Evolutionary conservation across 2,113 vertebrate genomes (phyloP).

Genomic region (Motacilla tschutschensis): DNA sequence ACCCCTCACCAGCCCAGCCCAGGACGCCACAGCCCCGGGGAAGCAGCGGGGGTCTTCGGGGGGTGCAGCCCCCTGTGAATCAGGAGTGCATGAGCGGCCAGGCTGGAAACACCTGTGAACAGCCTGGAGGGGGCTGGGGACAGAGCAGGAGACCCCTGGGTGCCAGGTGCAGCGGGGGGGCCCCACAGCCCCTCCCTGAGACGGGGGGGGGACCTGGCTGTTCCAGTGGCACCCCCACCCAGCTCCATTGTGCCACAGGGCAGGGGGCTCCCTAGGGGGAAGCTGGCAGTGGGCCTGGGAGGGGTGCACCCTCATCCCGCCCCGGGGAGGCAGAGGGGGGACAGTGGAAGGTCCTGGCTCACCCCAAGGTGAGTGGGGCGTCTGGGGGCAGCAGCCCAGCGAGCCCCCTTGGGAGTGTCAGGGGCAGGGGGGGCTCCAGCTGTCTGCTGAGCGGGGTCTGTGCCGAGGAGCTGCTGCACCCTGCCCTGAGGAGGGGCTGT

Average conservation of each 20-base stretch:
- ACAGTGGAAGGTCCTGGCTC: background rate
- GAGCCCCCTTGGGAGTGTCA: background rate
- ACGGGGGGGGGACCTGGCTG: background rate
- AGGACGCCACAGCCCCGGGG: background rate
- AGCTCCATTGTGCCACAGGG: background rate
- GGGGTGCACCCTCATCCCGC: background rate
- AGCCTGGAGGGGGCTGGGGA: background rate
- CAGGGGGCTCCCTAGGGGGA: background rate
- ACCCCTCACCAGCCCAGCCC: background rate
- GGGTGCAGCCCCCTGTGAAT: background rate
- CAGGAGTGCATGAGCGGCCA: background rate
- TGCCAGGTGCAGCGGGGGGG: background rate
- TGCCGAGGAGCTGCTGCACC: background rate
- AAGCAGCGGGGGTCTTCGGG: background rate
- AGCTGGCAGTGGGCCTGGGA: background rate
- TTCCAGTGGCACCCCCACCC: background rate
- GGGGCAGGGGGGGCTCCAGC: background rate
- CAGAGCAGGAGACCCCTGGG: background rate
- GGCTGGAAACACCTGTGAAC: fast-evolving
- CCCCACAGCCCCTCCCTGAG: background rate
- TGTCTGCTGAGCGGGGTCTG: background rate
- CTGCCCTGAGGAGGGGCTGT: background rate
- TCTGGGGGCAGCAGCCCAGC: background rate
- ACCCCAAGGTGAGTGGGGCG: background rate
- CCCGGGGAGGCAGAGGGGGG: background rate